Percentiles rank a stretch among this genome's conserved stretches.
Evolutionary conservation across 2,797 vertebrate species (phyloP).

Genomic region (Distichodus sexfasciatus): DNA sequence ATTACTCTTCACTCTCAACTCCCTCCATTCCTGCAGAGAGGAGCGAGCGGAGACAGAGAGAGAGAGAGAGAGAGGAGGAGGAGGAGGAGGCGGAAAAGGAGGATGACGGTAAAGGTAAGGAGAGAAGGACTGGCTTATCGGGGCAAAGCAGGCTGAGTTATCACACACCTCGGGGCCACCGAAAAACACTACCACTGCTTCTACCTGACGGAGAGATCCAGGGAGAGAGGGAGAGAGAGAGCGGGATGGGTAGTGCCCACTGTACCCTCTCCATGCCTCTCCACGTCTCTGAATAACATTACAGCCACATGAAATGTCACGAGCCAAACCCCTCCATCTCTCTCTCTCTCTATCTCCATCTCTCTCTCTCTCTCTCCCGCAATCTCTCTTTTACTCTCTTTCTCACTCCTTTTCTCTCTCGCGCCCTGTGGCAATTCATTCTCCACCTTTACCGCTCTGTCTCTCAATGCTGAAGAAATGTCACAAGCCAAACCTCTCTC

Average conservation of each 20-base stretch:
- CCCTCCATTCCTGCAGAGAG: background rate
- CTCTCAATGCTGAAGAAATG: too few relatives aligned
- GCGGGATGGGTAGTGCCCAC: constrained; percentile 10
- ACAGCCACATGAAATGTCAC: constrained; percentile 41
- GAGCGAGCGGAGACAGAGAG: constrained; percentile 1
- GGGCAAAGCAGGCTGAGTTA: constrained; percentile 69
- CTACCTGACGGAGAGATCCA: background rate
- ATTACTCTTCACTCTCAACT: constrained; percentile 10
- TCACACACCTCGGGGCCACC: constrained; percentile 59
- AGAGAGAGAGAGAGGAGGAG: constrained; percentile 1
- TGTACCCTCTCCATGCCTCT: constrained; percentile 40
- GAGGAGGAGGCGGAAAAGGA: background rate
- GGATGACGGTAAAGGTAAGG: constrained; percentile 14
- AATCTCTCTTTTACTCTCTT: too few relatives aligned
- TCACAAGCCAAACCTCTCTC: too few relatives aligned
- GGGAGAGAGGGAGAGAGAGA: background rate
- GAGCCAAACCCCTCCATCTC: constrained; percentile 1
- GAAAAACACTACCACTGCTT: constrained; percentile 49
- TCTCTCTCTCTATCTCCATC: background rate
- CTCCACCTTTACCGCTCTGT: too few relatives aligned
- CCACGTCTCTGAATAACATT: constrained; percentile 45
- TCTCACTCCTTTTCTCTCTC: background rate
- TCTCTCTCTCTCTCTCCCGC: background rate
- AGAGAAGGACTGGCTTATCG: constrained; percentile 54
- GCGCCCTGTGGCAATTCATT: too few relatives aligned